Percentiles rank a stretch among this genome's conserved stretches.
phyloP scores from a whole-genome alignment of 2,797 vertebrate genomes.

The Podarcis lilfordi region DNA sequence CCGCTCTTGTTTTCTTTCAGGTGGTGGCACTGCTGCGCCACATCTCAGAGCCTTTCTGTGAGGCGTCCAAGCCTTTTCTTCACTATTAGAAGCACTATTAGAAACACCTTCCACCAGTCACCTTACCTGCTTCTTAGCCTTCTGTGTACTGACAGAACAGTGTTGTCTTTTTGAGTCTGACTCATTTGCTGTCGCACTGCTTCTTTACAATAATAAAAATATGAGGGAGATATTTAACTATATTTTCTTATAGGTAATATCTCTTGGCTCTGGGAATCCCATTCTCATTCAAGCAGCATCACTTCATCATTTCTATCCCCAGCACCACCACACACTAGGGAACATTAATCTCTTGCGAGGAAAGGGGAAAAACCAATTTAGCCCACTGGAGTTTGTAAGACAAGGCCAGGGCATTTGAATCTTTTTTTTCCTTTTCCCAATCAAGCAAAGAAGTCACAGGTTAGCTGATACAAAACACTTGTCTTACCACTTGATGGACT shows the following conservation, averaged over 20 bases:
- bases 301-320: not conserved
- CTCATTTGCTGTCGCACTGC: slow-evolving; percentile 63
- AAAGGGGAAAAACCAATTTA: not conserved
- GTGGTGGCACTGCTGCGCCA: slow-evolving; percentile 61
- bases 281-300: slow-evolving; percentile 25
- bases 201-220: slow-evolving; percentile 46
- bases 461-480: slow-evolving; percentile 7
- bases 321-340: not conserved
- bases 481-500: not conserved
- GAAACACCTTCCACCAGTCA: slow-evolving; percentile 42
- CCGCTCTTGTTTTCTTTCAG: slow-evolving; percentile 54
- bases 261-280: slow-evolving; percentile 27
- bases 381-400: slow-evolving; percentile 16
- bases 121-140: slow-evolving; percentile 54
- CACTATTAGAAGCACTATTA: slow-evolving; percentile 61
- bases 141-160: slow-evolving; percentile 61
- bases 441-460: slow-evolving; percentile 17
- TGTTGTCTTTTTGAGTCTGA: slow-evolving; percentile 55
- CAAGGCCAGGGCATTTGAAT: slow-evolving; percentile 28
- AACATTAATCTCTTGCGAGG: slow-evolving; percentile 18
- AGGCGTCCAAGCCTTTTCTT: slow-evolving; percentile 50
- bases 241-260: slow-evolving; percentile 60
- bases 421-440: not conserved
- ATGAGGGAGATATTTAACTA: slow-evolving; percentile 51
- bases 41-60: slow-evolving; percentile 32